A percentile compares a stretch with the other conserved stretches of the same genome.
phyloP scores from a whole-genome alignment of 2,113 vertebrate species.

The Oceanites oceanicus region DNA sequence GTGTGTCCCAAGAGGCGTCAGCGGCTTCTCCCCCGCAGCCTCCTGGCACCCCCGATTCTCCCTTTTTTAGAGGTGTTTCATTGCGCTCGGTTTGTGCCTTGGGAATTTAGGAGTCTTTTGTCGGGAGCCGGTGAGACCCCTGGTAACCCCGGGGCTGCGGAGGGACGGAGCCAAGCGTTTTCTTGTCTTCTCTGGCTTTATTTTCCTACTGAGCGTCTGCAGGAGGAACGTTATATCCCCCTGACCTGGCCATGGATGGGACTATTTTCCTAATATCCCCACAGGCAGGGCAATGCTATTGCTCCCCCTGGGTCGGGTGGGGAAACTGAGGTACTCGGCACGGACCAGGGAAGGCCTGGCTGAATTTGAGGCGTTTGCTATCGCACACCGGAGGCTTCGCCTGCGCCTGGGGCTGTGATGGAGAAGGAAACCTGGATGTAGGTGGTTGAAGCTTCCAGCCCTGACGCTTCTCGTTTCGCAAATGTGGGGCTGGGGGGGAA shows the following conservation, averaged over 20 bases:
- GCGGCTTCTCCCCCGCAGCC: background rate
- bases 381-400: background rate
- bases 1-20: background rate
- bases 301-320: fast-evolving
- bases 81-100: background rate
- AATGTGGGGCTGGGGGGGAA: background rate
- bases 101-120: background rate
- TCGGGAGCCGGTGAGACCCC: background rate
- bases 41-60: fast-evolving
- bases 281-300: background rate
- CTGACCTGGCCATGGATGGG: fast-evolving
- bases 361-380: background rate
- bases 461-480: fast-evolving
- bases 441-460: background rate
- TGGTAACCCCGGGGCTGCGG: fast-evolving
- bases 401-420: background rate
- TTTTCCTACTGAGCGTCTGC: background rate
- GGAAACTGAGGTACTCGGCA: background rate
- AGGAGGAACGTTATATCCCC: background rate
- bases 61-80: background rate
- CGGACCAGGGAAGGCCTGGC: background rate
- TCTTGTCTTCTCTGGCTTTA: background rate
- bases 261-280: background rate
- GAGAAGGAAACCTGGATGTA: background rate
- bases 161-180: fast-evolving